Evolutionary conservation across 64 coral and sea anemone species (phyloP).

Genomic region (Anthopleura sola): DNA sequence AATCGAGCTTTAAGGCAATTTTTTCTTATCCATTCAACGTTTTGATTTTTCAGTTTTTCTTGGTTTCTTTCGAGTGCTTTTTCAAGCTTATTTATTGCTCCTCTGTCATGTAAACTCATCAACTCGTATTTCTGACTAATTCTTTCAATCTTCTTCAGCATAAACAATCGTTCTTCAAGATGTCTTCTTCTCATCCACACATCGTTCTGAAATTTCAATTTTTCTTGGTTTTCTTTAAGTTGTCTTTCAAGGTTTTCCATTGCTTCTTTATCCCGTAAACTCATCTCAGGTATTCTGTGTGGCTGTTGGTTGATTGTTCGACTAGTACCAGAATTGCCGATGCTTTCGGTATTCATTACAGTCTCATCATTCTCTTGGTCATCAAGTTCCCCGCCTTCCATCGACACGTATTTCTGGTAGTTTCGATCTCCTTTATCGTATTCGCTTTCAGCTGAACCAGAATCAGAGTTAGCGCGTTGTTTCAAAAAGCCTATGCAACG

Average conservation of each 20-base stretch:
- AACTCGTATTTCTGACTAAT: background rate
- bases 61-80: background rate
- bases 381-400: background rate
- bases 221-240: slow-evolving; percentile 1
- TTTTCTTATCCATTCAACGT: background rate
- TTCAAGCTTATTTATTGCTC: background rate
- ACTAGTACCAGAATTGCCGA: background rate
- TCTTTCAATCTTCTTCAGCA: background rate
- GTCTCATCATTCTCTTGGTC: background rate
- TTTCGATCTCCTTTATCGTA: slow-evolving; percentile 12
- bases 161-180: background rate
- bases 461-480: background rate
- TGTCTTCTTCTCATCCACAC: background rate
- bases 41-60: background rate
- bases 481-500: background rate
- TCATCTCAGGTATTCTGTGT: background rate
- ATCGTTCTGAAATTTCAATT: background rate
- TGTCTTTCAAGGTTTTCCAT: background rate
- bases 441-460: background rate
- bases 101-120: background rate
- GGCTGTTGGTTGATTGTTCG: background rate
- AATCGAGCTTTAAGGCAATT: background rate
- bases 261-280: background rate
- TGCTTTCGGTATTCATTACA: background rate
- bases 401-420: background rate